These are phyloP conservation scores for Hydropotes inermis DNA, from an alignment of 2,113 vertebrate species.

Conservation along the genomic window DNA sequence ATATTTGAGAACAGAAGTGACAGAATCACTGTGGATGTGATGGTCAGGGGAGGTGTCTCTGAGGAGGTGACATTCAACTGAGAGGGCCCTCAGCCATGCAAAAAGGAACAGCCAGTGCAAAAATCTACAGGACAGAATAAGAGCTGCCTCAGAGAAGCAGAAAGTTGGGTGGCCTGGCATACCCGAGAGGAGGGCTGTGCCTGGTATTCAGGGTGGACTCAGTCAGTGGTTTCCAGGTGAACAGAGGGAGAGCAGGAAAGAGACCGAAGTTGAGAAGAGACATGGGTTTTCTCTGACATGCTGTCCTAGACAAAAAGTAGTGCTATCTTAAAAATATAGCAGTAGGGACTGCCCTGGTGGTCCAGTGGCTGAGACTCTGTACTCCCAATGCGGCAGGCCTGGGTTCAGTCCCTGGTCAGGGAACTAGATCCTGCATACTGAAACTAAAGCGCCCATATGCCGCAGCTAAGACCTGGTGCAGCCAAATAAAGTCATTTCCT, in stretches of 20 bases:
- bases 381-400: not conserved
- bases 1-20: not conserved
- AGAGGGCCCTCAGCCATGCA: not conserved
- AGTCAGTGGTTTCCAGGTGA: not conserved
- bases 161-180: not conserved
- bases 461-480: not conserved
- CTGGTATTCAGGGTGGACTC: not conserved
- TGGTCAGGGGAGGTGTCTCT: not conserved
- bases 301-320: not conserved
- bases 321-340: not conserved
- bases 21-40: accelerated
- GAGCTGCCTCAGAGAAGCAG: not conserved
- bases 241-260: not conserved
- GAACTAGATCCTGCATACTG: not conserved
- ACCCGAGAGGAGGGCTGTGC: accelerated
- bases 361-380: not conserved
- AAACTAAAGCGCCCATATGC: not conserved
- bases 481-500: accelerated
- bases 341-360: not conserved
- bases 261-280: not conserved
- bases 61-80: not conserved
- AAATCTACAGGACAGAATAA: not conserved
- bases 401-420: not conserved
- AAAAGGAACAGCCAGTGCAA: not conserved
- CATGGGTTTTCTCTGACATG: not conserved